Conservation (phyloP, 2,113 vertebrate genomes). For the Campylomormyrus tamandua region DNA sequence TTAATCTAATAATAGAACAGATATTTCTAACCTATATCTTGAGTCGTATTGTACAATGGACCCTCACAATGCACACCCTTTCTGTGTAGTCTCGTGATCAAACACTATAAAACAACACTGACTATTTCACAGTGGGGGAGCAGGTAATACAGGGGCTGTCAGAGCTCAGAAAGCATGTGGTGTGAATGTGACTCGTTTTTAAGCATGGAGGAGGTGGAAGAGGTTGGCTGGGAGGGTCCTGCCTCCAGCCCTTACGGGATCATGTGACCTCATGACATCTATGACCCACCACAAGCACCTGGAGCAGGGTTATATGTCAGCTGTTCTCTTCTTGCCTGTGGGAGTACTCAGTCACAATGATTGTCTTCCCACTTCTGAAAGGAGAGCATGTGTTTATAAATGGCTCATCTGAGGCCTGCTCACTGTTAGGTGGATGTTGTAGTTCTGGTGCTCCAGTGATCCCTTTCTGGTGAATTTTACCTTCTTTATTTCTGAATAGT, state of each 20-base stretch:
- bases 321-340: slow-evolving; percentile 60
- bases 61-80: slow-evolving; percentile 9
- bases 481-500: not conserved
- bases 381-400: slow-evolving; percentile 23
- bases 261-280: slow-evolving; percentile 75
- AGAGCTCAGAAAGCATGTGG: slow-evolving; percentile 26
- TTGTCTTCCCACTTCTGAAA: slow-evolving; percentile 47
- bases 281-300: slow-evolving; percentile 85
- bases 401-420: not conserved
- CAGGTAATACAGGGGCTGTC: slow-evolving; percentile 16
- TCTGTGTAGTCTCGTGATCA: slow-evolving; percentile 22
- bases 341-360: slow-evolving; percentile 48
- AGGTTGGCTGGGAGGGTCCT: slow-evolving; percentile 24
- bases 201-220: slow-evolving; percentile 22
- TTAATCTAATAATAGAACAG: not conserved
- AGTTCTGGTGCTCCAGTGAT: not conserved
- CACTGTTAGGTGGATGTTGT: not conserved
- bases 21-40: not conserved
- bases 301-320: slow-evolving; percentile 82
- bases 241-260: slow-evolving; percentile 55
- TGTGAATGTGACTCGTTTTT: slow-evolving; percentile 43
- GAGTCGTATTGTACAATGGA: not conserved
- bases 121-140: not conserved
- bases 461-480: not conserved
- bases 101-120: slow-evolving; percentile 22